Evolutionary conservation across 2,113 vertebrate species (phyloP), one percentile per base, ranked within the genome.

Genomic region (Tachysurus fulvidraco): DNA sequence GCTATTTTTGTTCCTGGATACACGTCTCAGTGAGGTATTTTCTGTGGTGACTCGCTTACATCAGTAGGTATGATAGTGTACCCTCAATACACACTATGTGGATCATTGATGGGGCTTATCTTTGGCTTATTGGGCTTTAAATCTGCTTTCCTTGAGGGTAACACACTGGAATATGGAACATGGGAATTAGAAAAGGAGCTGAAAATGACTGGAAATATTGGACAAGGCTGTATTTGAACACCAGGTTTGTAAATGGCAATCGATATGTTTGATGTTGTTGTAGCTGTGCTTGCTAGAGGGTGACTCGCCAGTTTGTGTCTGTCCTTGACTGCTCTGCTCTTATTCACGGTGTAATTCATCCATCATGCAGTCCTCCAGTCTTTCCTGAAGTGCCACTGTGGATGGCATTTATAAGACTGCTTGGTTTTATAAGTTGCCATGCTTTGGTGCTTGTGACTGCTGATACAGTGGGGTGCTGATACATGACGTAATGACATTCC

Each of bases 21-120:
- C 96, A 96, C 97, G 97, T 99, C 98, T 99, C 96, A 96, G 95
- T 96, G 97, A 97, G 98, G 97, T 99, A 99, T 99, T 99, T 99
- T 99, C 98, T 99, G 97, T 97, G 97, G 97, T 97, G 98, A 98
- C 97, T 97, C 94, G 96, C 96, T 98, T 96, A 97, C 97, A 98
- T 99, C 97, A 98, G 96, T 97, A 97, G 97, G 96, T 97, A 96
- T 97, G 96, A 96, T 97, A 96, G 96, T 96, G 96, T 96, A 96
- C 96, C 95, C 95, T 96, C 95, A 95, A 95, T 95, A 96, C 94
- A 95, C 91, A 94, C 94, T 95, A 96, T 95, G 95, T 87, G 85
- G 86, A 84, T 83, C 84, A 89, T 89, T 89, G 88, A 86, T 88
- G 87, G 85, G 85, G 85, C 77, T 85, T 87, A 88, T 93, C 93